Conservation (phyloP, 2,797 vertebrate species). For the Cyprinella venusta region DNA sequence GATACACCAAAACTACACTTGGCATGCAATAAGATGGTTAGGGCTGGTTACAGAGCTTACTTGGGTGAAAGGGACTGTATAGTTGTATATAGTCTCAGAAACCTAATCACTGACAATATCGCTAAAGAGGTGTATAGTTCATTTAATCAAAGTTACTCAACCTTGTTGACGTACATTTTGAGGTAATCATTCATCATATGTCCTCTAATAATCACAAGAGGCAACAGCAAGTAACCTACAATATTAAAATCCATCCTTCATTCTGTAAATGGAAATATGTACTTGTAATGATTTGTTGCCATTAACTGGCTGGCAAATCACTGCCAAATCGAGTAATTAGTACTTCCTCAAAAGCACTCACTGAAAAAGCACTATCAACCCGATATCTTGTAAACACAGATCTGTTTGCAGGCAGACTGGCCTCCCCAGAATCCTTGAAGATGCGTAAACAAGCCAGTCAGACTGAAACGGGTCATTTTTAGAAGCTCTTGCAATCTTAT, state of each 20-base stretch:
- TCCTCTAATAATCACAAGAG: background rate
- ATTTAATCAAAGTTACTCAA: background rate
- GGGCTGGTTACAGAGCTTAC: background rate
- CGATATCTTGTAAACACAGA: background rate
- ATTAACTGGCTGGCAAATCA: background rate
- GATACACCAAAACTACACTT: conserved; percentile 23
- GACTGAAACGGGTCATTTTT: background rate
- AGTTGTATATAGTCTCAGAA: background rate
- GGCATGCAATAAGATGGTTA: conserved; percentile 28
- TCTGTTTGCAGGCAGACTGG: background rate
- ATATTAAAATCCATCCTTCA: background rate
- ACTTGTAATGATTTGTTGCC: background rate
- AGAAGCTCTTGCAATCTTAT: background rate
- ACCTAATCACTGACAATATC: background rate
- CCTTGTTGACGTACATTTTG: background rate
- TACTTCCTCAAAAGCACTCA: background rate
- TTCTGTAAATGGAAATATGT: conserved; percentile 4
- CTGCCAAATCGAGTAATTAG: background rate
- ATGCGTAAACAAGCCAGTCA: conserved; percentile 6
- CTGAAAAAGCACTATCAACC: background rate
- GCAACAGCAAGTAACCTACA: background rate
- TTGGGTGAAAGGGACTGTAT: background rate
- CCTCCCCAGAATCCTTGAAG: background rate
- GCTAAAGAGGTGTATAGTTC: background rate
- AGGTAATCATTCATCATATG: background rate